These are phyloP conservation scores for Proales similis DNA, from an alignment of 1,140 invertebrate genomes.

Conservation along the genomic window DNA sequence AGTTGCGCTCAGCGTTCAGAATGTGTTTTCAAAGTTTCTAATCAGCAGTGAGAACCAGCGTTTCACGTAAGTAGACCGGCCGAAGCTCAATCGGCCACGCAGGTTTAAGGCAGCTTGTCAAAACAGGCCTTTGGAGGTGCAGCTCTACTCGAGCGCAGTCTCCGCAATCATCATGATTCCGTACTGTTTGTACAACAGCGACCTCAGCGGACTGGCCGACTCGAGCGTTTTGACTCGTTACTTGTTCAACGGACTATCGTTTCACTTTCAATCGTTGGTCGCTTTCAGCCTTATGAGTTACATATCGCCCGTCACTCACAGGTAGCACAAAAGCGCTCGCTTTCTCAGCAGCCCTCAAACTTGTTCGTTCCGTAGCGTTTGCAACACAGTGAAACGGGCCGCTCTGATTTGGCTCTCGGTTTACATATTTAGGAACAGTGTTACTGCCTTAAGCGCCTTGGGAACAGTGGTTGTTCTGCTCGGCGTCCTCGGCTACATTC, in stretches of 20 bases:
- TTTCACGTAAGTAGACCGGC: conserved; percentile 63
- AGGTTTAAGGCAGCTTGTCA: conserved; percentile 39
- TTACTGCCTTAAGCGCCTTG: conserved; percentile 67
- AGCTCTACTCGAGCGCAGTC: conserved; percentile 74
- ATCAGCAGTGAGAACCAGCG: conserved; percentile 70
- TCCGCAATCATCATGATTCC: conserved; percentile 73
- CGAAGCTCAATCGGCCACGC: conserved; percentile 5
- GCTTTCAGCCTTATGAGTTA: conserved; percentile 77
- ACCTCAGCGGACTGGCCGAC: conserved; percentile 51
- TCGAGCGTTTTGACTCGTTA: conserved; percentile 60
- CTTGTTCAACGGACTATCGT: conserved; percentile 70
- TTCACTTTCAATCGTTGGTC: conserved; percentile 77
- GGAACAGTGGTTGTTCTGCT: conserved; percentile 68
- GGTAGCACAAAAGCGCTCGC: conserved; percentile 57
- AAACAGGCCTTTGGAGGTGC: conserved; percentile 69
- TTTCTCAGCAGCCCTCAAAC: background rate
- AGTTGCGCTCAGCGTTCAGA: conserved; percentile 62
- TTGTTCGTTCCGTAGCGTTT: conserved; percentile 60
- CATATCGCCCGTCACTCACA: conserved; percentile 76
- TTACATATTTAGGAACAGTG: conserved; percentile 69
- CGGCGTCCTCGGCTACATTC: conserved; percentile 70
- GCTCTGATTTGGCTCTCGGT: conserved; percentile 75
- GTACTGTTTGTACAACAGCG: conserved; percentile 63
- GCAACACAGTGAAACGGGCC: conserved; percentile 74
- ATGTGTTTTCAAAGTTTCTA: conserved; percentile 74